Conservation (phyloP, 2,888 invertebrate genomes). For the Drosophila demipolita region DNA sequence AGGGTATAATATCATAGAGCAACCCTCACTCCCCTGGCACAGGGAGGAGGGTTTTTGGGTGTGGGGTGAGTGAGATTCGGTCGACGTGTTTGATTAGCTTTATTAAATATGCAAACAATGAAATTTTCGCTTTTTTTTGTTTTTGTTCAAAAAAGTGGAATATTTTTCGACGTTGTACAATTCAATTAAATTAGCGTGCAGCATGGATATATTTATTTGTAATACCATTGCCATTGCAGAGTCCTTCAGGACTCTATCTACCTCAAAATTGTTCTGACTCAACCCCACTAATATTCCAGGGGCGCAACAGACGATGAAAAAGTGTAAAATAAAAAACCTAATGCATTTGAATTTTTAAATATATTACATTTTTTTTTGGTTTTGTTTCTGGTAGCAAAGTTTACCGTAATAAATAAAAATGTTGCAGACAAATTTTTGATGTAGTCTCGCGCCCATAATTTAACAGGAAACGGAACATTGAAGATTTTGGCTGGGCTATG, state of each 20-base stretch:
- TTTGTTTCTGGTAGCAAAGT: constrained; percentile 9
- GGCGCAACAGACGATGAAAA: constrained; percentile 16
- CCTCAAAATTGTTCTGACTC: constrained; percentile 3
- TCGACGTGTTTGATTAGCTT: constrained; percentile 76
- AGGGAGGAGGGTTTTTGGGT: background rate
- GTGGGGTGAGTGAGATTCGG: constrained; percentile 34
- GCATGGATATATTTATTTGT: constrained; percentile 44
- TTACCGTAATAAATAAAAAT: constrained; percentile 68
- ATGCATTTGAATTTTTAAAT: constrained; percentile 60
- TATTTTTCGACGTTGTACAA: constrained; percentile 61
- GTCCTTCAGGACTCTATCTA: constrained; percentile 10
- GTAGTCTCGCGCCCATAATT: constrained; percentile 23
- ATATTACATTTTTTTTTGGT: constrained; percentile 8
- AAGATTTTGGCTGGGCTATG: constrained; percentile 11
- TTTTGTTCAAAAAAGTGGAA: constrained; percentile 77
- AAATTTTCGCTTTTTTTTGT: constrained; percentile 73
- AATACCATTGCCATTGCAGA: constrained; percentile 44
- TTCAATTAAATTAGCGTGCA: constrained; percentile 64
- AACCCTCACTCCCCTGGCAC: constrained; percentile 64
- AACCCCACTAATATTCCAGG: constrained; percentile 30
- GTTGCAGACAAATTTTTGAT: constrained; percentile 36
- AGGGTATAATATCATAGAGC: constrained; percentile 66
- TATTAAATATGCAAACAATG: constrained; percentile 80
- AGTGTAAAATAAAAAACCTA: constrained; percentile 22
- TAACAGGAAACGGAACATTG: background rate